These are phyloP conservation scores for Agapornis roseicollis DNA, from an alignment of 2,113 vertebrate species.

Conservation along the genomic window DNA sequence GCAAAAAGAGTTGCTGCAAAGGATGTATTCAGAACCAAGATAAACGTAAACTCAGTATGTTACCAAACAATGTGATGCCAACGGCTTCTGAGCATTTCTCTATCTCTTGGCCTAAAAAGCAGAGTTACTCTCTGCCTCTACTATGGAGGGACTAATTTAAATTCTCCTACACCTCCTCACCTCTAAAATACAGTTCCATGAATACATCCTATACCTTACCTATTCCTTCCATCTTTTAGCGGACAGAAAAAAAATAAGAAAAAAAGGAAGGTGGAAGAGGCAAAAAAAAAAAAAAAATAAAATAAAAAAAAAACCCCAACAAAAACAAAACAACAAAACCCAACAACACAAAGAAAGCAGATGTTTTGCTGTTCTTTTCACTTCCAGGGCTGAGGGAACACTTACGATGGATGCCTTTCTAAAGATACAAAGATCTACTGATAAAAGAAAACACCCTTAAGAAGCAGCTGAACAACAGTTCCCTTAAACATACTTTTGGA, in stretches of 20 bases:
- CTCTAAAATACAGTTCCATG: not conserved
- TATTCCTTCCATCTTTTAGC: not conserved
- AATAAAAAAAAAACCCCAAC: too few relatives aligned
- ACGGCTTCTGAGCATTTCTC: not conserved
- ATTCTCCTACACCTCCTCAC: not conserved
- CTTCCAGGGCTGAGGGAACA: not conserved
- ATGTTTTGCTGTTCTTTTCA: not conserved
- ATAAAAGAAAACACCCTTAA: not conserved
- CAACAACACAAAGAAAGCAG: not conserved
- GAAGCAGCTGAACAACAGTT: not conserved
- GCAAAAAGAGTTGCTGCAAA: not conserved
- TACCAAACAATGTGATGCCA: not conserved
- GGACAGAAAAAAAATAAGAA: fast-evolving
- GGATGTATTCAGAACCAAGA: not conserved
- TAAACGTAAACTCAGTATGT: not conserved
- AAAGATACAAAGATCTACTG: not conserved
- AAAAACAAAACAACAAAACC: not conserved
- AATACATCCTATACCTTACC: not conserved
- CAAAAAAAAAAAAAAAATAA: not conserved
- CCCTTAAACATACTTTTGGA: not conserved
- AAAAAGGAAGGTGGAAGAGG: not conserved
- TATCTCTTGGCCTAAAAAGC: not conserved
- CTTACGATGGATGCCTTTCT: not conserved
- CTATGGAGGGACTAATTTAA: not conserved
- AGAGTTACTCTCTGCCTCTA: not conserved